phyloP scores from a whole-genome alignment of 2,797 vertebrate species.

The Manis javanica region DNA sequence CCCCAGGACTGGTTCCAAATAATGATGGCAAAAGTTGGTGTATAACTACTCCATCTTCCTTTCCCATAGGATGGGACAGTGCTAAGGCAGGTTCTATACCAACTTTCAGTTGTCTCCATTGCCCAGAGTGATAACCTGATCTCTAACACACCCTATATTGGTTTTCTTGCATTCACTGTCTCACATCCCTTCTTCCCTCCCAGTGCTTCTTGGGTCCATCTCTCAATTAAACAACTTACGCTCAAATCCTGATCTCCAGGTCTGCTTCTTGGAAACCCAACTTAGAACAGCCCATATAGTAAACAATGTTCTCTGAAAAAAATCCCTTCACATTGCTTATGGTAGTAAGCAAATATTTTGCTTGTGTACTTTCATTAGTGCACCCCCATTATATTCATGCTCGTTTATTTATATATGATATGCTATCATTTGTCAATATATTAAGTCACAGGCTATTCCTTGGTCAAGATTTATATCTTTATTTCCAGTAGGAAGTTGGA shows the following conservation, averaged over 20 bases:
- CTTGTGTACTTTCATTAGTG: neutral
- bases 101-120: neutral
- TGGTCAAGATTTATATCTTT: neutral
- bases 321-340: neutral
- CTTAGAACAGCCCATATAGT: neutral
- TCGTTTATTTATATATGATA: conserved; percentile 40
- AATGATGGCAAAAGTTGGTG: neutral
- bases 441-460: neutral
- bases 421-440: conserved; percentile 20
- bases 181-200: neutral
- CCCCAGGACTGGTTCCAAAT: neutral
- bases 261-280: conserved; percentile 12
- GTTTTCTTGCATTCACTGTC: neutral
- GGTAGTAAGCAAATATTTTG: neutral
- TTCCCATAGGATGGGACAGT: neutral
- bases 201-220: neutral
- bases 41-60: neutral
- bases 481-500: neutral
- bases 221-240: neutral
- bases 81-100: neutral
- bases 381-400: neutral
- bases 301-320: neutral
- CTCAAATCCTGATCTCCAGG: neutral
- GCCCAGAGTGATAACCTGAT: neutral
- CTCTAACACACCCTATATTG: neutral